phyloP scores from a whole-genome alignment of 2,113 vertebrate species.

The Amphilophus citrinellus region DNA sequence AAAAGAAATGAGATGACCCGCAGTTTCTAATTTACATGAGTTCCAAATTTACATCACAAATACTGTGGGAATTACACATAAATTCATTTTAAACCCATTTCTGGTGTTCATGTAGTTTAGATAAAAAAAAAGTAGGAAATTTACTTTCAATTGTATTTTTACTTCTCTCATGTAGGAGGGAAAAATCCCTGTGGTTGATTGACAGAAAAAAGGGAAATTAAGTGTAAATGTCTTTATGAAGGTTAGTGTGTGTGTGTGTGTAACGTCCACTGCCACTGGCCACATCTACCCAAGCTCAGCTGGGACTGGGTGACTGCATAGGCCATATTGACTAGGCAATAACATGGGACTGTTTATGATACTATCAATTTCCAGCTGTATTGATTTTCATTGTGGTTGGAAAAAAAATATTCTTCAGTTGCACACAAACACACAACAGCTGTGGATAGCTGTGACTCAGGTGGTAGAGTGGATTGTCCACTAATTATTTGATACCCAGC shows the following conservation, averaged over 20 bases:
- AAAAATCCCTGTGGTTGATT: too few species aligned
- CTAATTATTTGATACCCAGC: not conserved
- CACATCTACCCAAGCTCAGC: conserved; percentile 42
- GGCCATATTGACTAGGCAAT: conserved; percentile 57
- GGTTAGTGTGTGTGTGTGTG: not conserved
- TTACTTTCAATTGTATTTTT: too few species aligned
- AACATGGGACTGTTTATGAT: conserved; percentile 53
- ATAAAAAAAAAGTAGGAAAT: not conserved
- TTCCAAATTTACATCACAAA: not conserved
- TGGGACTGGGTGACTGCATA: conserved; percentile 34
- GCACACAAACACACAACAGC: conserved; percentile 30
- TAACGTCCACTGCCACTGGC: conserved; percentile 22
- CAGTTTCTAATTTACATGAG: not conserved
- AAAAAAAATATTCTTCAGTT: conserved; percentile 33
- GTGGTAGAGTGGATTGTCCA: not conserved
- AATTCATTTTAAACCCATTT: not conserved
- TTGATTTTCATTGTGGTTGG: conserved; percentile 56
- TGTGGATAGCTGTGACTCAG: not conserved
- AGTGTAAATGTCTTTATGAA: too few species aligned
- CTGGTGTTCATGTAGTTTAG: not conserved
- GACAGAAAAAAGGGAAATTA: too few species aligned
- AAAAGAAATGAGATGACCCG: not conserved
- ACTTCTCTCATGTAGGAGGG: too few species aligned
- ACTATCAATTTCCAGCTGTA: conserved; percentile 60
- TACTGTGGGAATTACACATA: not conserved